These are phyloP conservation scores for Arvicola amphibius DNA, from an alignment of 2,797 vertebrate species.

Conservation along the genomic window DNA sequence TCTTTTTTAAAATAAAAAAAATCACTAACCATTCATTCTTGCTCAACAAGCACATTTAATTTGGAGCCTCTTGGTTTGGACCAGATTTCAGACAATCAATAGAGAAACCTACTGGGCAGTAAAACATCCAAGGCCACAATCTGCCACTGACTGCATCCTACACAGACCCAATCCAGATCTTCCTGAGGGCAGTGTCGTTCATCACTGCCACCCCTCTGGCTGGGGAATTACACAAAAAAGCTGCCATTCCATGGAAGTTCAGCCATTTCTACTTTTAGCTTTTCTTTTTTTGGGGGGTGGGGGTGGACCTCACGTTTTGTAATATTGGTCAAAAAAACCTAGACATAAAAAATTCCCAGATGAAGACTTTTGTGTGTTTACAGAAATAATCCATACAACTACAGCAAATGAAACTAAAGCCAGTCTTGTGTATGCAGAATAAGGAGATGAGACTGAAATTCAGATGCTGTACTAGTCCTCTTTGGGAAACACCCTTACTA, in stretches of 20 bases:
- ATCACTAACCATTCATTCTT: slow-evolving; percentile 25
- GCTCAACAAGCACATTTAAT: slow-evolving; percentile 67
- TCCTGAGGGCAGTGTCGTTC: not conserved
- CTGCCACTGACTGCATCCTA: not conserved
- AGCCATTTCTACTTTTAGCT: not conserved
- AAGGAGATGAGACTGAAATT: slow-evolving; percentile 66
- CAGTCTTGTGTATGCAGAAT: slow-evolving; percentile 20
- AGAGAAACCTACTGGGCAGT: slow-evolving; percentile 49
- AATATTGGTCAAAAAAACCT: slow-evolving; percentile 1
- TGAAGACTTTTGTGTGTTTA: not conserved
- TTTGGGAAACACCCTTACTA: slow-evolving; percentile 60
- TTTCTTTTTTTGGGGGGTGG: not conserved
- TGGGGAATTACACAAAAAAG: slow-evolving; percentile 12
- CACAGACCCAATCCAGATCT: not conserved
- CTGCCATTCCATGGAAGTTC: not conserved
- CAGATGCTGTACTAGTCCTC: slow-evolving; percentile 44
- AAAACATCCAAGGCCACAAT: slow-evolving; percentile 59
- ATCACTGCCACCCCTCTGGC: not conserved
- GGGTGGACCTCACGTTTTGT: not conserved
- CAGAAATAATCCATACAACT: slow-evolving; percentile 69
- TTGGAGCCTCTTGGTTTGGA: slow-evolving; percentile 69
- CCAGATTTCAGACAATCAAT: slow-evolving; percentile 64
- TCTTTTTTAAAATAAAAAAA: slow-evolving; percentile 60
- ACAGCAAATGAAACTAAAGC: not conserved
- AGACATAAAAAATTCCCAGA: slow-evolving; percentile 35